These are phyloP conservation scores for Saguinus midas DNA, from an alignment of 2,113 vertebrate species.

Conservation along the genomic window DNA sequence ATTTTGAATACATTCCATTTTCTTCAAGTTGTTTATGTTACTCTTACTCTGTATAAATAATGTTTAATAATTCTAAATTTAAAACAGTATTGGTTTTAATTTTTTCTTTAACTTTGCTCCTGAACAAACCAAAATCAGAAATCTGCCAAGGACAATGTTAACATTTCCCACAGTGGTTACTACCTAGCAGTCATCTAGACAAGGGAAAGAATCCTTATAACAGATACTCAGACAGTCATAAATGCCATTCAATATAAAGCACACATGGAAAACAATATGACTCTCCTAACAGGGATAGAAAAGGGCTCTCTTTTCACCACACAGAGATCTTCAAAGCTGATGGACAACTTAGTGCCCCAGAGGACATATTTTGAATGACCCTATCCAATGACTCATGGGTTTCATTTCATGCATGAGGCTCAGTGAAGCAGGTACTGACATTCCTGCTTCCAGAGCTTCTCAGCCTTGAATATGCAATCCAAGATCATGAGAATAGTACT, in stretches of 20 bases:
- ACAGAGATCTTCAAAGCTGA: neutral
- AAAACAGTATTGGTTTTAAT: neutral
- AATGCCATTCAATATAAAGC: conserved; percentile 2
- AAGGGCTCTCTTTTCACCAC: neutral
- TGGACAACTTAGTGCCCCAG: neutral
- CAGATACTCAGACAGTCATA: neutral
- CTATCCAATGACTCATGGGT: neutral
- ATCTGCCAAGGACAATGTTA: neutral
- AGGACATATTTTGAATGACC: conserved; percentile 4
- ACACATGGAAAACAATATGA: conserved; percentile 23
- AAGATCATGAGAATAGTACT: neutral
- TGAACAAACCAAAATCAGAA: conserved; percentile 17
- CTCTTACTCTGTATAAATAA: conserved; percentile 30
- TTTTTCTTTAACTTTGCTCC: conserved; percentile 31
- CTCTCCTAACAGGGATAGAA: neutral
- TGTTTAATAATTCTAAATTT: conserved; percentile 44
- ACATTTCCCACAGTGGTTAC: neutral
- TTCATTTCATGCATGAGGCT: neutral
- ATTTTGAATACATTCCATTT: neutral
- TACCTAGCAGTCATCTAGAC: neutral
- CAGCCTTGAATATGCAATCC: neutral
- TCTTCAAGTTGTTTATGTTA: conserved; percentile 8
- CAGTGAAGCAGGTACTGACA: neutral
- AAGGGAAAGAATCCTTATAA: neutral
- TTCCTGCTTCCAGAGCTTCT: conserved; percentile 10